These are phyloP conservation scores for Pseudocheirus occidentalis DNA, from an alignment of 2,797 vertebrate species.

Conservation along the genomic window DNA sequence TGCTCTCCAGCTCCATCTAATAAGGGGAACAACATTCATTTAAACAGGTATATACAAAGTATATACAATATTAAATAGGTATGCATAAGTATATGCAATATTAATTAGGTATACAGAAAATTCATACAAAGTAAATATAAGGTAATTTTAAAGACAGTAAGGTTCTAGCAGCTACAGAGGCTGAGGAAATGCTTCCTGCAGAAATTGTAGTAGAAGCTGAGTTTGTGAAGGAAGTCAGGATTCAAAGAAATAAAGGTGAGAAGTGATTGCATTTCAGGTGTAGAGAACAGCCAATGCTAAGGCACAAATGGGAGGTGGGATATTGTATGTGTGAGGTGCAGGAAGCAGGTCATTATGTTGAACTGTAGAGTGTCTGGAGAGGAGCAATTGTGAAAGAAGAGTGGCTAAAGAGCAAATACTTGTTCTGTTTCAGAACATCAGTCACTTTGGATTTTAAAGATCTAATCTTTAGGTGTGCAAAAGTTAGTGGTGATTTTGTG, in stretches of 20 bases:
- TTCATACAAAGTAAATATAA: not conserved
- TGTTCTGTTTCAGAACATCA: not conserved
- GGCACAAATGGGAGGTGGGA: not conserved
- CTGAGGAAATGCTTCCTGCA: not conserved
- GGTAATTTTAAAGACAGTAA: not conserved
- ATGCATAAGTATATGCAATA: not conserved
- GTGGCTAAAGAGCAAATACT: not conserved
- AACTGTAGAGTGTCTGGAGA: not conserved
- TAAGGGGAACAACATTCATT: not conserved
- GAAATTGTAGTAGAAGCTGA: not conserved
- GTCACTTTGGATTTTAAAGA: not conserved
- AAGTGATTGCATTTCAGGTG: too few species aligned
- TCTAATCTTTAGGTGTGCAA: not conserved
- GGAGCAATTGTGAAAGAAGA: not conserved
- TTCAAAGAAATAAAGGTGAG: not conserved
- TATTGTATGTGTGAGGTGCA: not conserved
- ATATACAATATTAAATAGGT: too few species aligned
- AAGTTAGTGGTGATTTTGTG: not conserved
- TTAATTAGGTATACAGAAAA: too few species aligned
- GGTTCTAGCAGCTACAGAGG: accelerated
- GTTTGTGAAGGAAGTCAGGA: not conserved
- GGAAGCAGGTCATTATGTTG: too few species aligned
- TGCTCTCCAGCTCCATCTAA: not conserved
- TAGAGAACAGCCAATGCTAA: too few species aligned
- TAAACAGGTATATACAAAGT: not conserved